phyloP scores from a whole-genome alignment of 2,888 invertebrate genomes.

The Lasioglossum villosulum region DNA sequence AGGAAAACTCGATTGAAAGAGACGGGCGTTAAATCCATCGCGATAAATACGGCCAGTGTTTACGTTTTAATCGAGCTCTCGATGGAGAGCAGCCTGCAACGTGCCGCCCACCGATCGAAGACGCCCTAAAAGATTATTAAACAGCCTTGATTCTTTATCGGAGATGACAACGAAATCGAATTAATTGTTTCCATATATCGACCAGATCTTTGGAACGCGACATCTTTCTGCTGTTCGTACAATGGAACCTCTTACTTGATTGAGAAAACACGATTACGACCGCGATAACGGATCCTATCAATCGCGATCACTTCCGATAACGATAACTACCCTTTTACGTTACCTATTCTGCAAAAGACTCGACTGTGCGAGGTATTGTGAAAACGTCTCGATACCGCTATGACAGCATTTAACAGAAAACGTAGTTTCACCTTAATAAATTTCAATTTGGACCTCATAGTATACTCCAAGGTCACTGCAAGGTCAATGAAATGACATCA shows the following conservation, averaged over 20 bases:
- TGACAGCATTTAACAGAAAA: neutral
- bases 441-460: neutral
- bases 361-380: neutral
- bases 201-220: neutral
- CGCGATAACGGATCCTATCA: neutral
- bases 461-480: neutral
- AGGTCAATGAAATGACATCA: neutral
- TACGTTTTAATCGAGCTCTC: neutral
- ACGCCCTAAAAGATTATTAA: neutral
- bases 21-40: neutral
- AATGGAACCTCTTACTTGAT: neutral
- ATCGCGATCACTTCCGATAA: neutral
- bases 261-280: neutral
- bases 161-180: neutral
- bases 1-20: neutral
- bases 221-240: neutral
- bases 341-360: neutral
- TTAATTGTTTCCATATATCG: neutral
- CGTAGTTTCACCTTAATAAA: neutral
- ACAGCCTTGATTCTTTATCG: neutral
- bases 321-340: neutral
- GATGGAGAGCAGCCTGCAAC: neutral
- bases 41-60: neutral
- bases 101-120: constrained; percentile 1
- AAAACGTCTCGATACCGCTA: neutral